These are phyloP conservation scores for Sinella curviseta DNA, from an alignment of 1,140 invertebrate genomes.

Conservation along the genomic window DNA sequence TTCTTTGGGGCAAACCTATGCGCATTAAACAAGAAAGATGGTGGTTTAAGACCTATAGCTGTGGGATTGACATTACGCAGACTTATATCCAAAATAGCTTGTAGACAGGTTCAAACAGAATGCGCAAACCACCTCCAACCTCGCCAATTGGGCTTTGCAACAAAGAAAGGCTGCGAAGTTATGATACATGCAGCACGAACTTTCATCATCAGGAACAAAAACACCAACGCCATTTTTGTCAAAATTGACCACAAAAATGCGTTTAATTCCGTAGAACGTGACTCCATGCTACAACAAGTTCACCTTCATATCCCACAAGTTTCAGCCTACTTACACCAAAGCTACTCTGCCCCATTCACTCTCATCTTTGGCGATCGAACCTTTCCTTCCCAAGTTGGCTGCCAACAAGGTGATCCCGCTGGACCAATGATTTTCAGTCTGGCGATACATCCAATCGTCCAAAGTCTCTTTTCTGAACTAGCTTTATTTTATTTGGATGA, in stretches of 20 bases:
- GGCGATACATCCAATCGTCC: background rate
- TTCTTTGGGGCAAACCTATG: conserved; percentile 7
- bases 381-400: background rate
- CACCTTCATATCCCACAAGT: background rate
- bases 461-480: background rate
- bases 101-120: background rate
- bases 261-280: background rate
- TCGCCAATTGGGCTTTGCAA: conserved; percentile 25
- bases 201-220: background rate
- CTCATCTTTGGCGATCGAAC: background rate
- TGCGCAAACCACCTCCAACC: background rate
- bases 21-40: conserved; percentile 29
- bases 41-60: conserved; percentile 21
- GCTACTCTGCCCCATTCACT: background rate
- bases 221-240: background rate
- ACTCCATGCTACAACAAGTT: background rate
- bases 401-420: conserved; percentile 1
- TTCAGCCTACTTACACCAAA: background rate
- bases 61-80: conserved; percentile 1
- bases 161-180: conserved; percentile 1
- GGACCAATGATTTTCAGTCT: conserved; percentile 12
- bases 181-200: background rate
- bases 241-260: conserved; percentile 23
- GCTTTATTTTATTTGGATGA: conserved; percentile 15
- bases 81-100: conserved; percentile 13